phyloP scores from a whole-genome alignment of 2,888 invertebrate species.

The Quadriops clusia region DNA sequence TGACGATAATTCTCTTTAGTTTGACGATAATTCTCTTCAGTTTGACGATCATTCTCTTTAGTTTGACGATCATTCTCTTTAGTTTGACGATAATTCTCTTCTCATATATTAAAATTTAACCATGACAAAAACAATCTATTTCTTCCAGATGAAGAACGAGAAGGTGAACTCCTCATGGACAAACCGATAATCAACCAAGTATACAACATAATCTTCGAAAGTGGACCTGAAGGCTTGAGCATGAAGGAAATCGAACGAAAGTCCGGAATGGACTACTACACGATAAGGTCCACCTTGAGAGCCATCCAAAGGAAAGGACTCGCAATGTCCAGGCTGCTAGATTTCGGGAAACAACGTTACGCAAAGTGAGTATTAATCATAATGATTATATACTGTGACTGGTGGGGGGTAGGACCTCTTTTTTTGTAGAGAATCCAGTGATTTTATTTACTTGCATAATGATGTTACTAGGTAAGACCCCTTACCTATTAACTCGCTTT shows the following conservation, averaged over 20 bases:
- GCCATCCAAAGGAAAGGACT: conserved; percentile 21
- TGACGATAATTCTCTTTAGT: too few relatives aligned
- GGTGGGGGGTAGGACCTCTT: too few relatives aligned
- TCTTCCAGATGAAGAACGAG: conserved; percentile 18
- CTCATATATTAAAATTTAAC: too few relatives aligned
- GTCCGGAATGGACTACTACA: conserved; percentile 23
- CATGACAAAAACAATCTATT: not conserved
- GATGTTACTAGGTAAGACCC: too few relatives aligned
- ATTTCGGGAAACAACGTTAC: conserved; percentile 24
- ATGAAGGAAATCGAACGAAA: conserved; percentile 20
- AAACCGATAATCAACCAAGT: conserved; percentile 28
- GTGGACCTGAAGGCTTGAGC: conserved; percentile 23
- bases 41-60: too few relatives aligned
- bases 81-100: too few relatives aligned
- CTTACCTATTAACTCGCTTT: too few relatives aligned
- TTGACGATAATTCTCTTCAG: too few relatives aligned
- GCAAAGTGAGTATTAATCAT: conserved; percentile 27
- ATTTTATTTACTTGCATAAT: too few relatives aligned
- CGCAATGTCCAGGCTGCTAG: conserved; percentile 20
- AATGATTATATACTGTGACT: too few relatives aligned
- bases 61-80: too few relatives aligned
- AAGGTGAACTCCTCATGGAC: conserved; percentile 18
- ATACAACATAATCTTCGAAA: conserved; percentile 22
- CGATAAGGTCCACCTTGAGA: conserved; percentile 21
- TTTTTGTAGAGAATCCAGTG: too few relatives aligned